A percentile compares a stretch with the other conserved stretches of the same genome.
Evolutionary conservation across 2,888 invertebrate species (phyloP).

Genomic region (Pristionchus japonicus): DNA sequence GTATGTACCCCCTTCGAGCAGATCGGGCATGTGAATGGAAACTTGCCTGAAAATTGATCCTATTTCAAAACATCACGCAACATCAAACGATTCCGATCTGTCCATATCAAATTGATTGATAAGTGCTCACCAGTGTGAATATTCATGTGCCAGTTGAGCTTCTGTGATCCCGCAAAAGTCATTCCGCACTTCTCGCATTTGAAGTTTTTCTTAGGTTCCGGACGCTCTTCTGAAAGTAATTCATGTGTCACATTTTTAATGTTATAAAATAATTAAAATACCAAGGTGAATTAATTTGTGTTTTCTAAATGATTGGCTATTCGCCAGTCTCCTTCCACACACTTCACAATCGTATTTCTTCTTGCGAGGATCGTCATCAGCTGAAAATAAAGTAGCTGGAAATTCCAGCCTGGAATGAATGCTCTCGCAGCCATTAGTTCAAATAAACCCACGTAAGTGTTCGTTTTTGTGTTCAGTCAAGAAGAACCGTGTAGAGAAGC

Average conservation of each 20-base stretch:
- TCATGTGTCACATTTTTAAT: neutral
- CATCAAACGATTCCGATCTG: too few species aligned
- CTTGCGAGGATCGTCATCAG: neutral
- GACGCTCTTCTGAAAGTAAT: neutral
- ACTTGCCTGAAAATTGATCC: neutral
- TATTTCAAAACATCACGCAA: too few species aligned
- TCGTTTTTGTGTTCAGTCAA: neutral
- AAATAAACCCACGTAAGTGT: neutral
- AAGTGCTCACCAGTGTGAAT: neutral
- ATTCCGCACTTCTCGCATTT: neutral
- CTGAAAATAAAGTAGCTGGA: neutral
- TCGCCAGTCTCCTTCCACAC: neutral
- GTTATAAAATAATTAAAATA: too few species aligned
- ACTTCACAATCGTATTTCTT: neutral
- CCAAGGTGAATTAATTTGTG: neutral
- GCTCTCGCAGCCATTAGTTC: neutral
- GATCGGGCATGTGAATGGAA: neutral
- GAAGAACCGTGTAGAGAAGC: neutral
- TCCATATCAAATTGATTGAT: neutral
- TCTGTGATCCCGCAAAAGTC: neutral
- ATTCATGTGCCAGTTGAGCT: neutral
- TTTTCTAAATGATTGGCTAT: neutral
- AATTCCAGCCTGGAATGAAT: too few species aligned
- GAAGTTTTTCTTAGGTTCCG: neutral
- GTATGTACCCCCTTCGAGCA: neutral